Percentiles rank a stretch among this genome's conserved stretches.
Evolutionary conservation across 2,888 invertebrate genomes (phyloP).

Genomic region (Meta bourneti): DNA sequence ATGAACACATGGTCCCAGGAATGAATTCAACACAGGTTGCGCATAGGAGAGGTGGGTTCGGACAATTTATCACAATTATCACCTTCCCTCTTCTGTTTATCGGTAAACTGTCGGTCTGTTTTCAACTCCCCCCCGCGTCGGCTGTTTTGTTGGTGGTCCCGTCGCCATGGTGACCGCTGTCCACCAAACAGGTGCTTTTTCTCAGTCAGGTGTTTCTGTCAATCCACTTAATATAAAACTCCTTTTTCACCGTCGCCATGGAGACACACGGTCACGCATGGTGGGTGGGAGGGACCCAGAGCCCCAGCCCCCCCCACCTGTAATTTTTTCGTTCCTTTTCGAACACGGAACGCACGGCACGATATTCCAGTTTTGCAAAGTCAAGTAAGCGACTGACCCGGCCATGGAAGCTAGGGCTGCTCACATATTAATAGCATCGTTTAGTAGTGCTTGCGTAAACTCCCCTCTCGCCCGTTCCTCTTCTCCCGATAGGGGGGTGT

Average conservation of each 20-base stretch:
- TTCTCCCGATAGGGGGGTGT: background rate
- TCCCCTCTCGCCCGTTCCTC: conserved; percentile 18
- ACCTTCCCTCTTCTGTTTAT: conserved; percentile 64
- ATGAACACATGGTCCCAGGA: background rate
- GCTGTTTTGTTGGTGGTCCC: conserved; percentile 67
- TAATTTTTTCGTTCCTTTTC: conserved; percentile 1
- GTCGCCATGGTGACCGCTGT: conserved; percentile 64
- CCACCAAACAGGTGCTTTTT: conserved; percentile 75
- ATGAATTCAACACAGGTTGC: conserved; percentile 16
- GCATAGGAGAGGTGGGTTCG: conserved; percentile 14
- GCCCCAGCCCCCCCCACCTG: conserved; percentile 22
- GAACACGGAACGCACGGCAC: conserved; percentile 2
- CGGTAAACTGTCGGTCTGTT: conserved; percentile 55
- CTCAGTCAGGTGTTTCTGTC: conserved; percentile 76
- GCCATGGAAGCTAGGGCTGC: conserved; percentile 36
- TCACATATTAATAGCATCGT: conserved; percentile 76
- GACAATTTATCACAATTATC: conserved; percentile 69
- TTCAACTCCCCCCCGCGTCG: conserved; percentile 17
- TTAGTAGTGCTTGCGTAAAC: conserved; percentile 75
- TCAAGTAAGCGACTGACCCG: conserved; percentile 65
- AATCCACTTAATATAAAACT: conserved; percentile 75
- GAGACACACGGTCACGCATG: conserved; percentile 36
- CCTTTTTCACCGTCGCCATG: conserved; percentile 53
- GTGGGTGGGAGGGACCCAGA: conserved; percentile 8
- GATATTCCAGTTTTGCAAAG: conserved; percentile 71